These are phyloP conservation scores for Tetragonisca angustula DNA, from an alignment of 2,888 invertebrate species.

Conservation along the genomic window DNA sequence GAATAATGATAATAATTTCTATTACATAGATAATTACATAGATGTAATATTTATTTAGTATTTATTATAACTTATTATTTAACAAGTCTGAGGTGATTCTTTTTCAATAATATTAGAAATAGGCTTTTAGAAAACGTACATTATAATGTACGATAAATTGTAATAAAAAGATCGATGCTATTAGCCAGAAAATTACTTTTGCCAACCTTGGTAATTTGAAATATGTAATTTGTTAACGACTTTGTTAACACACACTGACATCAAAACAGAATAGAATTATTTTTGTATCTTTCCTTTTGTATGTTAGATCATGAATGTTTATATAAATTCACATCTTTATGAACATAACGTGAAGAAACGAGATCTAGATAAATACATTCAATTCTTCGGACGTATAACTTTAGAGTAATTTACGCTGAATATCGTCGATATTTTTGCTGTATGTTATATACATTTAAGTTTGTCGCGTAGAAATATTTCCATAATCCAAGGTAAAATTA, in stretches of 20 bases:
- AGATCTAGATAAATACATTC: neutral
- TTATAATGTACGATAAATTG: neutral
- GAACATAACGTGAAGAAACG: neutral
- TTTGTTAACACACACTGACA: neutral
- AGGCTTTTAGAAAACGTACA: neutral
- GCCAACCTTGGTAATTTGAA: neutral
- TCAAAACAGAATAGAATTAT: neutral
- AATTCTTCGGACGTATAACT: neutral
- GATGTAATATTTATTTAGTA: neutral
- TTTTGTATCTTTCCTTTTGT: neutral
- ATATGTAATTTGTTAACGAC: neutral
- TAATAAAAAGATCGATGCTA: neutral
- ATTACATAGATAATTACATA: neutral
- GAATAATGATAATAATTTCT: too few species aligned
- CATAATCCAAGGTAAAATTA: neutral
- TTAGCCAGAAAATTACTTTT: neutral
- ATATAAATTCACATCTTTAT: neutral
- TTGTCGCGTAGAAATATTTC: neutral
- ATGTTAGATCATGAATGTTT: neutral
- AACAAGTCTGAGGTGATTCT: neutral
- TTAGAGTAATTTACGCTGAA: neutral
- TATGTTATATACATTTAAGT: neutral
- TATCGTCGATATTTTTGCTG: neutral
- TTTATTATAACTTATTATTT: neutral
- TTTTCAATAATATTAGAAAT: neutral